Base-by-base conservation (phyloP, 1,140 invertebrate species). In the Dinothrombium tinctorium region DNA sequence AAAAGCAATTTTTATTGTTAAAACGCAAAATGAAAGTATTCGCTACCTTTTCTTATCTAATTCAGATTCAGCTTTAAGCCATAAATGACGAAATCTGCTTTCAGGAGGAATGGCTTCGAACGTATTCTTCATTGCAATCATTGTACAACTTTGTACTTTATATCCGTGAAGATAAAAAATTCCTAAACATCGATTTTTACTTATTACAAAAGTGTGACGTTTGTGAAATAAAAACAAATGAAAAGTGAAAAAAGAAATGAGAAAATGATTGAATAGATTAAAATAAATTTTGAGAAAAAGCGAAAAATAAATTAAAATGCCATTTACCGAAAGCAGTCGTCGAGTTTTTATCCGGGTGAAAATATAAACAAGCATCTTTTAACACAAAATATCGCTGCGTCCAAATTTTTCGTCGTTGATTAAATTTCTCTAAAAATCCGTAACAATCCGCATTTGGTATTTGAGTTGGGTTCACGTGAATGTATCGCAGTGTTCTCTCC, bases 131-230 rank as follows among this genome's bases (percentile, higher is more conserved):
- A 82, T 84, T 52, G 79, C 74, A 33, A 74, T 73, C 4, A 56
- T 49, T 25, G 52, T 49, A 14, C 65, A 62, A 2, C 69, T 69
- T 59, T 83, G 78, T 41, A 90, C 79, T 53, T 74, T 69, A 59
- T 87, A 94, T 33, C 86, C 86, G 56, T 92, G 86, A n/a, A 92
- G 65, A 60, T 81, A 84, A 32, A 77, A 75, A 56, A 87, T 78
- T 37, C 83, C 80, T 74, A 42, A 12, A 8, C n/a, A n/a, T n/a
- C n/a, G n/a, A n/a, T n/a, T n/a, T n/a, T n/a, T n/a, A n/a, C n/a
- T n/a, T n/a, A n/a, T n/a, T n/a, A n/a, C n/a, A 36, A 36, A 36
- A 36, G 2, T 41, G 9, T 22, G 36, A 37, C 8, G 26, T 9
- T 28, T 9, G n/a, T 28, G 26, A n/a, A 28, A n/a, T 28, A n/a